These are phyloP conservation scores for Indri indri DNA, from an alignment of 2,113 vertebrate genomes.

Conservation along the genomic window DNA sequence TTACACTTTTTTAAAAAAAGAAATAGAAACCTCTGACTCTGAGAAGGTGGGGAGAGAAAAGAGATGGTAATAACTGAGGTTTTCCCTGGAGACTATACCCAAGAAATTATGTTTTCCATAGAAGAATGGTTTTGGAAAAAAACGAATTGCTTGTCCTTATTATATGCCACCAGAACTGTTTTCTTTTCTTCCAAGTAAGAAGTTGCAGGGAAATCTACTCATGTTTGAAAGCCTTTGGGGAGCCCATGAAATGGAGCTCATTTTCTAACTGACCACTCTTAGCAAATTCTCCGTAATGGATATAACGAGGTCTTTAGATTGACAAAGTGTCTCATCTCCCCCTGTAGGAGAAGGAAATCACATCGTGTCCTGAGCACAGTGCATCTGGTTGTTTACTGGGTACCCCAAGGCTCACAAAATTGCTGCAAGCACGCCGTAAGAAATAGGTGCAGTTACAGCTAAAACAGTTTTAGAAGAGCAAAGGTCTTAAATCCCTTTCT, in stretches of 20 bases:
- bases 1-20: neutral
- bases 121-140: neutral
- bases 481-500: conserved; percentile 57
- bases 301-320: neutral
- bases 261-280: neutral
- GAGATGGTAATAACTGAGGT: neutral
- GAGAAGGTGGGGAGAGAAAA: neutral
- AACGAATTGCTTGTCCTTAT: neutral
- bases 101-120: neutral
- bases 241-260: neutral
- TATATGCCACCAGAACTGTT: neutral
- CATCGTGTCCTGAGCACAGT: neutral
- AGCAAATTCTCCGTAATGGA: neutral
- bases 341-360: neutral
- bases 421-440: neutral
- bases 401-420: neutral
- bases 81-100: neutral
- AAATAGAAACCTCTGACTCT: neutral
- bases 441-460: neutral
- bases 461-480: neutral
- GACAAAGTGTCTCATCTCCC: neutral
- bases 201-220: neutral
- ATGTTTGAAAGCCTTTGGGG: neutral
- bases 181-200: neutral
- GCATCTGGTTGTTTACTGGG: neutral